A percentile compares a stretch with the other conserved stretches of the same genome.
phyloP scores from a whole-genome alignment of 2,888 invertebrate genomes.

The Drosophila gaucha region DNA sequence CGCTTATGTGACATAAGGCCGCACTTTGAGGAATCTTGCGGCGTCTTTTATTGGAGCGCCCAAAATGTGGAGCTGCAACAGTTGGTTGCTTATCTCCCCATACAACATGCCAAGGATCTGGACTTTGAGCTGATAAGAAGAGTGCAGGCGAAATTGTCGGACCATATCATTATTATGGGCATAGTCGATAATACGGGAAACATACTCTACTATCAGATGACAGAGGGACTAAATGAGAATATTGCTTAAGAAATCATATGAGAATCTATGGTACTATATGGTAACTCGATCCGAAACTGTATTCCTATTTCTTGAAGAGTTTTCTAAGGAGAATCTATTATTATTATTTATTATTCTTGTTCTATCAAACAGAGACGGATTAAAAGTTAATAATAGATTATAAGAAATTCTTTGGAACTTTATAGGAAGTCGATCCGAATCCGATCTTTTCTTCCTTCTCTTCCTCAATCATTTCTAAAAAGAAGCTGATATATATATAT shows the following conservation, averaged over 20 bases:
- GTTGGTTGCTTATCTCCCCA: constrained; percentile 61
- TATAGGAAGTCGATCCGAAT: too few relatives aligned
- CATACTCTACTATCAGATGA: constrained; percentile 85
- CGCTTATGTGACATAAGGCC: constrained; percentile 47
- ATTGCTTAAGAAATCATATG: too few relatives aligned
- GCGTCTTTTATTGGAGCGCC: constrained; percentile 68
- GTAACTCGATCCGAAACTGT: too few relatives aligned
- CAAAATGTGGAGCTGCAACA: constrained; percentile 10
- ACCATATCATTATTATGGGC: constrained; percentile 79
- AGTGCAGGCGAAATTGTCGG: constrained; percentile 49
- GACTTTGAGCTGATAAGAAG: constrained; percentile 59
- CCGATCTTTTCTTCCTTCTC: too few relatives aligned
- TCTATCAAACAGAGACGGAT: too few relatives aligned
- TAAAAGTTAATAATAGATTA: too few relatives aligned
- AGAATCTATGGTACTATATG: too few relatives aligned
- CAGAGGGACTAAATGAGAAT: constrained; percentile 67
- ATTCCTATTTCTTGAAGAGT: background rate
- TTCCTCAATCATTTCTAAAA: too few relatives aligned
- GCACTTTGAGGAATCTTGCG: constrained; percentile 49
- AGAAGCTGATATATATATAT: too few relatives aligned
- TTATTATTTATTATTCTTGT: too few relatives aligned
- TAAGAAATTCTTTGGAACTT: background rate
- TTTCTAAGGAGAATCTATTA: background rate
- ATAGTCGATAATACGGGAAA: constrained; percentile 85
- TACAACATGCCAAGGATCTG: constrained; percentile 55